phyloP scores from a whole-genome alignment of 2,113 vertebrate species.

The Microcebus jonahi region DNA sequence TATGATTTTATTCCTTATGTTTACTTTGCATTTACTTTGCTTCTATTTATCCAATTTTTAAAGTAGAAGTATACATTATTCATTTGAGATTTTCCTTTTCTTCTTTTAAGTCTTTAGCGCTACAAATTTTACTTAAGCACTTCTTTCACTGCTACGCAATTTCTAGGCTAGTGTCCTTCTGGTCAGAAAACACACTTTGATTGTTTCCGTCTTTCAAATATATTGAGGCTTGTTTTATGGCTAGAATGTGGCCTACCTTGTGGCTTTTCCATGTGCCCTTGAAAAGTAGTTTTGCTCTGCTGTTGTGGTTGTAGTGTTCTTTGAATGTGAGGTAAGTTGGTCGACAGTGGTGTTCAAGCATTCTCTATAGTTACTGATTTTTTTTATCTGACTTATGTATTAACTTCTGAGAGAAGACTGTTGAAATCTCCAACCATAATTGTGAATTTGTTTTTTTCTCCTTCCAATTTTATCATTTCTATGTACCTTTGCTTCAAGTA shows the following conservation, averaged over 20 bases:
- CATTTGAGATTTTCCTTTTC: not conserved
- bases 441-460: not conserved
- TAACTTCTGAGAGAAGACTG: not conserved
- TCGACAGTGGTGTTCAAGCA: not conserved
- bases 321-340: not conserved
- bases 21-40: not conserved
- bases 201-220: not conserved
- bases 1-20: not conserved
- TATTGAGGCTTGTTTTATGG: not conserved
- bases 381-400: not conserved
- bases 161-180: not conserved
- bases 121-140: not conserved
- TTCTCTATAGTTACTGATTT: not conserved
- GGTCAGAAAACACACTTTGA: not conserved
- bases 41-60: not conserved
- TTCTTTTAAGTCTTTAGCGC: not conserved
- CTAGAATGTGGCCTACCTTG: not conserved
- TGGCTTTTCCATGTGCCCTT: not conserved
- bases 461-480: not conserved
- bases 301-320: not conserved
- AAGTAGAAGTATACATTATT: not conserved
- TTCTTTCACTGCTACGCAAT: not conserved
- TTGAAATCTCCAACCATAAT: not conserved
- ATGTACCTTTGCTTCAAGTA: not conserved
- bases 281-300: not conserved